Conservation (phyloP, 2,113 vertebrate genomes). For the Spilogale gracilis region DNA sequence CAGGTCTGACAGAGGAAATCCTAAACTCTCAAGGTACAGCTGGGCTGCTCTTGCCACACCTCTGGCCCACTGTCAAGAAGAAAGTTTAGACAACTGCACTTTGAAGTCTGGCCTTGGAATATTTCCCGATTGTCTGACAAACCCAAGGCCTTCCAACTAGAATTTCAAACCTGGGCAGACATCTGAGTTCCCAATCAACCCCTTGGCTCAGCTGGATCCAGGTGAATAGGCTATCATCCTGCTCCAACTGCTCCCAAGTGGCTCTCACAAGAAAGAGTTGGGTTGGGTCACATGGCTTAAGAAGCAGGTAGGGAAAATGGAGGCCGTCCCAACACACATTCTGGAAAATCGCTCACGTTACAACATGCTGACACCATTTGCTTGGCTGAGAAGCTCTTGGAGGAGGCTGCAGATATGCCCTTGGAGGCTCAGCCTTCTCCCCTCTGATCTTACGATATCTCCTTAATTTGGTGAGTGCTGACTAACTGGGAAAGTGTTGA, state of each 20-base stretch:
- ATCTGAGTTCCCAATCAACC: slow-evolving; percentile 28
- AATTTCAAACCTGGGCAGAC: slow-evolving; percentile 70
- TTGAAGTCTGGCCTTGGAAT: slow-evolving; percentile 67
- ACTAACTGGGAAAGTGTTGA: slow-evolving; percentile 71
- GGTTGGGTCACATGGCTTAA: neutral
- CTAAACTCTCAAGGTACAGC: slow-evolving; percentile 20
- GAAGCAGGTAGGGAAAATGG: neutral
- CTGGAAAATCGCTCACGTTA: slow-evolving; percentile 44
- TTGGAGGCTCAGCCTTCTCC: neutral
- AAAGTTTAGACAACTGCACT: slow-evolving; percentile 38
- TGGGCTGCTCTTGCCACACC: neutral
- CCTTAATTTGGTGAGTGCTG: slow-evolving; percentile 55
- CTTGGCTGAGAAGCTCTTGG: neutral
- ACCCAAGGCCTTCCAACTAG: slow-evolving; percentile 58
- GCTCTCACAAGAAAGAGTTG: neutral
- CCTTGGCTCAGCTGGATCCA: neutral
- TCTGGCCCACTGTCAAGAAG: slow-evolving; percentile 41
- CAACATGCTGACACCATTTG: neutral
- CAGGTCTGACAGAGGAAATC: slow-evolving; percentile 29
- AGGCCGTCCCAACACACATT: neutral
- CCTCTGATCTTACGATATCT: neutral
- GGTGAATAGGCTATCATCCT: slow-evolving; percentile 53
- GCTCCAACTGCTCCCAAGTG: slow-evolving; percentile 49
- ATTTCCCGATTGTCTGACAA: slow-evolving; percentile 63
- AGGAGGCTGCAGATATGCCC: neutral